phyloP scores from a whole-genome alignment of 2,888 invertebrate species.

The Ichneumon xanthorius region DNA sequence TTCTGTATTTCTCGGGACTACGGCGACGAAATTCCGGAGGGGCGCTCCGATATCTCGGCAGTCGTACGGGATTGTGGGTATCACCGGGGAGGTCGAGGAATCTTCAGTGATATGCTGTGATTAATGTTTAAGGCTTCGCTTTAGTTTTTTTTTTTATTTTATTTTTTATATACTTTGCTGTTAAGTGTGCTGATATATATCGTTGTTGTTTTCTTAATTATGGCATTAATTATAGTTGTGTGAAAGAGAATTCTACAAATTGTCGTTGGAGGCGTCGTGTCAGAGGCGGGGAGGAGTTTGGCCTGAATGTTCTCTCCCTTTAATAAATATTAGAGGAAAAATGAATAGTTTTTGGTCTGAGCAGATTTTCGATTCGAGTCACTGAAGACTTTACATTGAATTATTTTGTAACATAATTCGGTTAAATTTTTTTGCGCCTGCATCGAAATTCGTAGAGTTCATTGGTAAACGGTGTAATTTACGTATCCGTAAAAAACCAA shows the following conservation, averaged over 20 bases:
- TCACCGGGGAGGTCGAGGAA: background rate
- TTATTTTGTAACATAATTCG: constrained; percentile 38
- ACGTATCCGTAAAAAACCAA: constrained; percentile 62
- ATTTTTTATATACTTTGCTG: constrained; percentile 25
- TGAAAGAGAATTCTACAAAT: constrained; percentile 77
- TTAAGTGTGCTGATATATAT: constrained; percentile 27
- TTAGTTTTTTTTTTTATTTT: constrained; percentile 10
- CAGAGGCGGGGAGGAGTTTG: constrained; percentile 80
- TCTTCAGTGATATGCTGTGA: constrained; percentile 14
- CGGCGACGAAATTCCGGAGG: background rate
- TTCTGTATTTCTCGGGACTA: background rate
- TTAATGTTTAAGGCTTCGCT: background rate
- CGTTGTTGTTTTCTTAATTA: constrained; percentile 40
- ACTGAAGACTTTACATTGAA: background rate
- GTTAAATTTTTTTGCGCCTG: constrained; percentile 62
- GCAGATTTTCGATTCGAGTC: constrained; percentile 38
- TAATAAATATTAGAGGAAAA: constrained; percentile 51
- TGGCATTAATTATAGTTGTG: constrained; percentile 66
- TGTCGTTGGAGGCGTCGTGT: constrained; percentile 76
- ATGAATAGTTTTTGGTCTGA: constrained; percentile 37
- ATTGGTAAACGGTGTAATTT: constrained; percentile 58
- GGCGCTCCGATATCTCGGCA: background rate
- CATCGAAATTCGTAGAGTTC: constrained; percentile 76
- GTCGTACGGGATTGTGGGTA: background rate
- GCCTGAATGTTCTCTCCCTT: constrained; percentile 76